Conservation (phyloP, 1,140 invertebrate species). For the Trialeurodes vaporariorum region DNA sequence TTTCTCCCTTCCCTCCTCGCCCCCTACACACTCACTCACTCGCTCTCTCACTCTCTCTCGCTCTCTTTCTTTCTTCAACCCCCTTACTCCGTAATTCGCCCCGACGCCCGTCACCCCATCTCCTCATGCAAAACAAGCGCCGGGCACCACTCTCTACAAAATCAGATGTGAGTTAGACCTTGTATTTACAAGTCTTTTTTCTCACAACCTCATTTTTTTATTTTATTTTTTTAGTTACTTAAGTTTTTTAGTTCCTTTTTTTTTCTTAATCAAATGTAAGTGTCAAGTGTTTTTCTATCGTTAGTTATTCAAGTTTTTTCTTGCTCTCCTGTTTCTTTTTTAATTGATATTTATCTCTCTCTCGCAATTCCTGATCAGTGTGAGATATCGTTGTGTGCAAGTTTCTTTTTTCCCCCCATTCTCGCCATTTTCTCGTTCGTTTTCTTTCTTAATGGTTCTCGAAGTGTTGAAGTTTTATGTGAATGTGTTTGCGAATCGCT, state of each 20-base stretch:
- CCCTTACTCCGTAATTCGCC: not conserved
- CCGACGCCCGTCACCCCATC: too few relatives aligned
- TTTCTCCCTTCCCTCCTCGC: not conserved
- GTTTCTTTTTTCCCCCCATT: not conserved
- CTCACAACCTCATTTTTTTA: not conserved
- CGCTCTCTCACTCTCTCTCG: not conserved
- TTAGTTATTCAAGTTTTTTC: too few relatives aligned
- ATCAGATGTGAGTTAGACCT: not conserved
- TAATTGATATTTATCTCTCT: too few relatives aligned
- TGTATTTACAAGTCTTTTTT: conserved; percentile 1
- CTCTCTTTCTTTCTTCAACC: not conserved
- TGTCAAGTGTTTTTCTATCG: not conserved
- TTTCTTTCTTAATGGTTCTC: not conserved
- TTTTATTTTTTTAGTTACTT: conserved; percentile 1
- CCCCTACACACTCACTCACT: not conserved
- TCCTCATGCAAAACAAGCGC: not conserved
- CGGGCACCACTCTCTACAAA: not conserved
- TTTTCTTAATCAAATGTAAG: not conserved
- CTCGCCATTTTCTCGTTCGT: not conserved
- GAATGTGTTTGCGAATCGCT: not conserved
- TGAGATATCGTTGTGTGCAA: too few relatives aligned
- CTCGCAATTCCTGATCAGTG: too few relatives aligned
- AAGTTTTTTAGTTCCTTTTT: not conserved
- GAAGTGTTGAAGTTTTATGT: not conserved
- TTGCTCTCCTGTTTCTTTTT: too few relatives aligned